Base-by-base conservation (phyloP, 2,888 invertebrate species). In the Eupithecia subumbrata region DNA sequence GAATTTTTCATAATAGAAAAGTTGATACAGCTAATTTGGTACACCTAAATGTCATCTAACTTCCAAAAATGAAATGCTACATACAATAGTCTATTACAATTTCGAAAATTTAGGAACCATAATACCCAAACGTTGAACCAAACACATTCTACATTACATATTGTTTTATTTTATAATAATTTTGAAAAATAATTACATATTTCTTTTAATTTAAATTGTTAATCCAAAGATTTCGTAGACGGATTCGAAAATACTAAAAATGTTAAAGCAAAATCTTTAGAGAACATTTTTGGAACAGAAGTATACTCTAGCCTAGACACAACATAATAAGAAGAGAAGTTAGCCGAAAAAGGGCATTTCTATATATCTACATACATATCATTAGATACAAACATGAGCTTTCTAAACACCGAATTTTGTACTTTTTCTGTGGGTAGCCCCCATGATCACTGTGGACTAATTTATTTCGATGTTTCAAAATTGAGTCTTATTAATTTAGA, bases 71-170 rank as follows among this genome's bases (percentile, higher is more conserved):
- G 89, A 94, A 94, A 91, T 89, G 89, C 93, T 94, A 94, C 92
- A 90, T 92, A 92, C 90, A 93, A 93, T 94, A 95, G 93, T 93
- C 93, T 94, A 94, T 94, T 95, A 94, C 93, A 94, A 93, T 95
- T 94, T 95, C 93, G 94, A 95, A 94, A 94, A 95, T 94, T 95
- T 95, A 95, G 95, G 95, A 95, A 95, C 95, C 94, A 93, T 94
- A 95, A 95, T 94, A 95, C 95, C 95, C 94, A 93, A 94, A 95
- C 91, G 91, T 92, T 93, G 90, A 94, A 94, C 93, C 91, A 84
- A 94, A 93, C 86, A 91, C 87, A 88, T 91, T 89, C 90, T 92
- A 92, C 87, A 90, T 25, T 92, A 90, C 90, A 92, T 92, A 86
- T 85, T 91, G 88, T 84, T 88, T 87, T 87, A 87, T 87, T 89